A percentile compares a stretch with the other conserved stretches of the same genome.
Conservation (phyloP, 2,113 vertebrate species). For the Myiagra hebetior region DNA sequence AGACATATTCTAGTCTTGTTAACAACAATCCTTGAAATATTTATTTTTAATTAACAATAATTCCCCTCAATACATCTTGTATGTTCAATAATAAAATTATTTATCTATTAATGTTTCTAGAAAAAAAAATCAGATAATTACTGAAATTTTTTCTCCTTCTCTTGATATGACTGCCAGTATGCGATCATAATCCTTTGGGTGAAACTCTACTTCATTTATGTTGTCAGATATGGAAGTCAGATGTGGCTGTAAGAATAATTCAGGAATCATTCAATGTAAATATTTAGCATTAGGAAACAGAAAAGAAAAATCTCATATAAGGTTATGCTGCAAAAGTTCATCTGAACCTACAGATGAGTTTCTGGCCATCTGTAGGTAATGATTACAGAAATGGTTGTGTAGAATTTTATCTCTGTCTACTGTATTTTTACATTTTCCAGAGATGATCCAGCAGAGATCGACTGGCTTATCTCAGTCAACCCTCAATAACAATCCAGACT, state of each 20-base stretch:
- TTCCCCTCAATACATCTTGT: not conserved
- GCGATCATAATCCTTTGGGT: slow-evolving; percentile 81
- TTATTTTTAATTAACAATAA: not conserved
- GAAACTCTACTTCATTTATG: slow-evolving; percentile 83
- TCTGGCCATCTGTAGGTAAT: not conserved
- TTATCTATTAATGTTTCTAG: not conserved
- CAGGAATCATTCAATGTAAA: not conserved
- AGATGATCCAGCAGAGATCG: not conserved
- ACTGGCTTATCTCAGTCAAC: not conserved
- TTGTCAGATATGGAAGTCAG: slow-evolving; percentile 87
- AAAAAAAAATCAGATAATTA: slow-evolving; percentile 50
- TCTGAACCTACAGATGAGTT: not conserved
- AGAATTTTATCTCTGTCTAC: not conserved
- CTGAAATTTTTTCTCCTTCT: slow-evolving; percentile 84
- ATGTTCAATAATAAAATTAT: not conserved
- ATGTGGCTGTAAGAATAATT: slow-evolving; percentile 74
- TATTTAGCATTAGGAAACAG: not conserved
- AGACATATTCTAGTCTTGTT: not conserved
- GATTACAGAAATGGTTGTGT: not conserved
- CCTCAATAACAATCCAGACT: not conserved
- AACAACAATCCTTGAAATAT: not conserved
- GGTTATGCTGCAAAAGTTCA: not conserved
- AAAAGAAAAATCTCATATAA: not conserved
- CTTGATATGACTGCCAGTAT: slow-evolving; percentile 83
- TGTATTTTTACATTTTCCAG: not conserved